Conservation (phyloP, 2,797 vertebrate genomes). For the Tenualosa ilisha region DNA sequence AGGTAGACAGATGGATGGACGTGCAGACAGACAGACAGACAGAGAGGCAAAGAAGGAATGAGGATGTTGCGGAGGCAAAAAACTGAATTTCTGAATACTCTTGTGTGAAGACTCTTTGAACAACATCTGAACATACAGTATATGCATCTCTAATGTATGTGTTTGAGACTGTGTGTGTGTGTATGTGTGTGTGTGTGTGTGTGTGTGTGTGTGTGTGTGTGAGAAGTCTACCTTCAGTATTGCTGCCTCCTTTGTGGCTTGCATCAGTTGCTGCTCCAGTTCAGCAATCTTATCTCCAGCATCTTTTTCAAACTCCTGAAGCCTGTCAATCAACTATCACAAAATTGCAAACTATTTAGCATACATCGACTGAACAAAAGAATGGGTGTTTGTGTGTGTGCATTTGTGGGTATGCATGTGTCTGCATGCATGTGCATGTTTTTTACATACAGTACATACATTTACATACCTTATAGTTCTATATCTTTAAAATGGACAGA, state of each 20-base stretch:
- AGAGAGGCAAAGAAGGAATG: neutral
- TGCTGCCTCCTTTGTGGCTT: conserved; percentile 85
- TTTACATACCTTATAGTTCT: too few species aligned
- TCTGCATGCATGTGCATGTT: neutral
- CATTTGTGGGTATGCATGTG: neutral
- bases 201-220: neutral
- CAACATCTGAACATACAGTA: neutral
- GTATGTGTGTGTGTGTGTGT: neutral
- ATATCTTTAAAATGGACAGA: too few species aligned
- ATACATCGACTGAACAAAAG: neutral
- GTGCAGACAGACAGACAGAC: conserved; percentile 10
- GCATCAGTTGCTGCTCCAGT: conserved; percentile 91
- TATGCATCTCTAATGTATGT: neutral
- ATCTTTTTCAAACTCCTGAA: conserved; percentile 83
- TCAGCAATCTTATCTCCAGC: conserved; percentile 83
- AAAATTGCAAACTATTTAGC: conserved; percentile 30
- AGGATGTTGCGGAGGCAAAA: neutral
- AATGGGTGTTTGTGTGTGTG: neutral
- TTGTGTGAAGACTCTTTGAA: neutral
- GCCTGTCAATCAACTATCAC: conserved; percentile 78
- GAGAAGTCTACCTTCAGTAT: conserved; percentile 75
- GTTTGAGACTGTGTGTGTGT: neutral
- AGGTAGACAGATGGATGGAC: conserved; percentile 8
- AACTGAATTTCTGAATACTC: neutral
- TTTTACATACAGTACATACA: too few species aligned